Conservation (phyloP, 2,888 invertebrate species). For the Sepioteuthis lessoniana region DNA sequence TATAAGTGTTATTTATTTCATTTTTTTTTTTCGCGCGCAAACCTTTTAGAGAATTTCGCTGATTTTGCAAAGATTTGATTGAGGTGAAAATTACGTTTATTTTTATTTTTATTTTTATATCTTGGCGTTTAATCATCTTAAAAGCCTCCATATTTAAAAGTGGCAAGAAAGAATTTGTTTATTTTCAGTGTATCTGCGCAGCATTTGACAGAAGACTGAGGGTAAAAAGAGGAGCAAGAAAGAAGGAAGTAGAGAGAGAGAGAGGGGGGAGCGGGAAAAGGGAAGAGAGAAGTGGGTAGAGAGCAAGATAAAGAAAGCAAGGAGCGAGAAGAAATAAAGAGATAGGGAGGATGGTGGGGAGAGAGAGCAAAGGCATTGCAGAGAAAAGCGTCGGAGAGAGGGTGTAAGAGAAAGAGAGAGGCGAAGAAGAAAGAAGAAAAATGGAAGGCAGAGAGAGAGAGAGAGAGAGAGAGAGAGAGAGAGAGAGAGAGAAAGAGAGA, state of each 20-base stretch:
- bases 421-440: background rate
- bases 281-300: background rate
- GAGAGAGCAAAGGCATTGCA: background rate
- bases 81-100: background rate
- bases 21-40: background rate
- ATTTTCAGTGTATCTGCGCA: background rate
- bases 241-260: background rate
- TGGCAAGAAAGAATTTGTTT: background rate
- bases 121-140: background rate
- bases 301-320: background rate
- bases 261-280: no score
- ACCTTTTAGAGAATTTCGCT: background rate
- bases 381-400: background rate
- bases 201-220: background rate
- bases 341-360: background rate
- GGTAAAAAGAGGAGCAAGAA: background rate
- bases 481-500: background rate
- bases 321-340: background rate
- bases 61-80: background rate
- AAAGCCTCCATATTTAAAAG: background rate
- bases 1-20: background rate
- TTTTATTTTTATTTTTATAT: background rate
- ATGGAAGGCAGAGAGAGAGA: background rate
- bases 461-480: no score
- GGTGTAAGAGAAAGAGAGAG: no score